A percentile compares a stretch with the other conserved stretches of the same genome.
Conservation (phyloP, 2,888 invertebrate species). For the Diogma glabrata region DNA sequence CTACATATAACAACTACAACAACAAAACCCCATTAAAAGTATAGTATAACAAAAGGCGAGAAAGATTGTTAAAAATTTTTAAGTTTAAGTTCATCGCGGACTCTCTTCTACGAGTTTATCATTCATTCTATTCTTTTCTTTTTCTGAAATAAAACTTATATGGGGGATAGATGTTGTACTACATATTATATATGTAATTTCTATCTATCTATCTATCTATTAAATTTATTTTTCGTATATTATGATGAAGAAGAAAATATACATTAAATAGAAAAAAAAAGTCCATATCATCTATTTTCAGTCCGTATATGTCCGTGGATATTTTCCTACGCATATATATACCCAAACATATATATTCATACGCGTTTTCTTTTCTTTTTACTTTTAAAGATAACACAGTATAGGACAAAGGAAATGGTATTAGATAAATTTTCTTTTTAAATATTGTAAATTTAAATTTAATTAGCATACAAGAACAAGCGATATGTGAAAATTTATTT, state of each 20-base stretch:
- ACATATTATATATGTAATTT: neutral
- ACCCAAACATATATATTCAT: neutral
- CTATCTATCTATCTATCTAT: neutral
- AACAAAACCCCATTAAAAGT: slow-evolving; percentile 8
- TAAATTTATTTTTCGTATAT: slow-evolving; percentile 6
- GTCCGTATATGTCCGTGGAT: slow-evolving; percentile 6
- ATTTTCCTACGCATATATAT: neutral
- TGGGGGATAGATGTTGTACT: neutral
- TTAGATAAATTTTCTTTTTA: no score
- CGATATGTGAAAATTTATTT: no score
- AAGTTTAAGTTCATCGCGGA: slow-evolving; percentile 11
- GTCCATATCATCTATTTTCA: slow-evolving; percentile 7
- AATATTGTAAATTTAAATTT: no score
- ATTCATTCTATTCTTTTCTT: slow-evolving; percentile 1
- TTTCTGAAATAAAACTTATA: slow-evolving; percentile 3
- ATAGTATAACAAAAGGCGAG: slow-evolving; percentile 8
- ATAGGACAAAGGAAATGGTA: no score
- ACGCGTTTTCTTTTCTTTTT: neutral
- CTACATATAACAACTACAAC: no score
- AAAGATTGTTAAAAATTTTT: slow-evolving; percentile 9
- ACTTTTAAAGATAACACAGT: no score
- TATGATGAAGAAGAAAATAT: slow-evolving; percentile 5
- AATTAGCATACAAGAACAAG: no score
- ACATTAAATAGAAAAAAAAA: slow-evolving; percentile 5
- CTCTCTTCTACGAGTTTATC: slow-evolving; percentile 6